These are phyloP conservation scores for Trichonephila inaurata DNA, from an alignment of 1,140 invertebrate genomes.

Conservation along the genomic window DNA sequence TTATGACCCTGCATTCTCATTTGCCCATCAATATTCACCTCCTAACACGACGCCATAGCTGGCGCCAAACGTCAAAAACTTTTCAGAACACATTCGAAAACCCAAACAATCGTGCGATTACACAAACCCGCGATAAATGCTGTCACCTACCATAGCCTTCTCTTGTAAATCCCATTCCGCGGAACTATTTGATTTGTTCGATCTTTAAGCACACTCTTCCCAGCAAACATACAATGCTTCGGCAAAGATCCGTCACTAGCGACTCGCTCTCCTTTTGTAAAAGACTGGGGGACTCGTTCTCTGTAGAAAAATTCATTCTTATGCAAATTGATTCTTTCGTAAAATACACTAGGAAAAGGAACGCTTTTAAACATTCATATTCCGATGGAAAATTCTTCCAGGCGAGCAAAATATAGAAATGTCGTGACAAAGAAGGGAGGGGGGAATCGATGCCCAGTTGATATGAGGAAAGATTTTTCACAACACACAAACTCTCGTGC, in stretches of 20 bases:
- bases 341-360: background rate
- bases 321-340: conserved; percentile 30
- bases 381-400: background rate
- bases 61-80: background rate
- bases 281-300: conserved; percentile 1
- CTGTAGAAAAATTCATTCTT: conserved; percentile 47
- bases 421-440: background rate
- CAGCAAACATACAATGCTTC: background rate
- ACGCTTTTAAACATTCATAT: conserved; percentile 49
- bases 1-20: background rate
- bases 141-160: background rate
- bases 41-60: background rate
- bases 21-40: background rate
- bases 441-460: conserved; percentile 17
- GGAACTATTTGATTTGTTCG: conserved; percentile 24
- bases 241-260: background rate
- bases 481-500: background rate
- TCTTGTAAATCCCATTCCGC: background rate
- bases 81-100: background rate
- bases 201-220: background rate
- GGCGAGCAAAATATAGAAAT: background rate
- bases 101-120: conserved; percentile 14
- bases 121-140: background rate
- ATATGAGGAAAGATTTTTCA: conserved; percentile 24
- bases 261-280: background rate